phyloP scores from a whole-genome alignment of 2,113 vertebrate species.

The Brachionichthys hirsutus region DNA sequence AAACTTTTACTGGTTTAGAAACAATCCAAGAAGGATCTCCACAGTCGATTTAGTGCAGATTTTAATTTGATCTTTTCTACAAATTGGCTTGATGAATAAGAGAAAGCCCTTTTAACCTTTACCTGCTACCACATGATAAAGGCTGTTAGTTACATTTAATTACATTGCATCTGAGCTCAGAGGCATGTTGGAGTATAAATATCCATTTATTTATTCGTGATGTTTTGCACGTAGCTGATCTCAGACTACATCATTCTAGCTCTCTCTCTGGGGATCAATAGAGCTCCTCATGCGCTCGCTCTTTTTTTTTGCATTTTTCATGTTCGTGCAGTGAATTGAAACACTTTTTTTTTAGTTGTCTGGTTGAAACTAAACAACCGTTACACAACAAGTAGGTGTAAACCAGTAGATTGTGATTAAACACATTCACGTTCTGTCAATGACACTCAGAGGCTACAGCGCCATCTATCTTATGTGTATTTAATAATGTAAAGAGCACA shows the following conservation, averaged over 20 bases:
- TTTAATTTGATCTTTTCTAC: no score
- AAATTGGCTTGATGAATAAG: background rate
- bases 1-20: slow-evolving; percentile 19
- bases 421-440: background rate
- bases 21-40: slow-evolving; percentile 26
- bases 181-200: no score
- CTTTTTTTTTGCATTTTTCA: background rate
- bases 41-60: background rate
- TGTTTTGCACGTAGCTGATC: slow-evolving; percentile 36
- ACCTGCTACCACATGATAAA: background rate
- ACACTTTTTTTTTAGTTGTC: background rate
- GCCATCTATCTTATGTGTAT: background rate
- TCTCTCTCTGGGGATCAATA: no score
- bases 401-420: slow-evolving; percentile 1
- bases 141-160: background rate
- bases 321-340: background rate
- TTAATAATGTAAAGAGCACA: no score
- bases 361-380: background rate
- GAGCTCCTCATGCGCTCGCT: no score
- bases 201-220: slow-evolving; percentile 3
- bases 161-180: background rate
- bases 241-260: slow-evolving; percentile 34
- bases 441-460: background rate
- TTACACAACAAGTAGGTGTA: background rate
- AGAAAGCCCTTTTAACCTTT: background rate